phyloP scores from a whole-genome alignment of 2,888 invertebrate genomes.

The Hybos culiciformis region DNA sequence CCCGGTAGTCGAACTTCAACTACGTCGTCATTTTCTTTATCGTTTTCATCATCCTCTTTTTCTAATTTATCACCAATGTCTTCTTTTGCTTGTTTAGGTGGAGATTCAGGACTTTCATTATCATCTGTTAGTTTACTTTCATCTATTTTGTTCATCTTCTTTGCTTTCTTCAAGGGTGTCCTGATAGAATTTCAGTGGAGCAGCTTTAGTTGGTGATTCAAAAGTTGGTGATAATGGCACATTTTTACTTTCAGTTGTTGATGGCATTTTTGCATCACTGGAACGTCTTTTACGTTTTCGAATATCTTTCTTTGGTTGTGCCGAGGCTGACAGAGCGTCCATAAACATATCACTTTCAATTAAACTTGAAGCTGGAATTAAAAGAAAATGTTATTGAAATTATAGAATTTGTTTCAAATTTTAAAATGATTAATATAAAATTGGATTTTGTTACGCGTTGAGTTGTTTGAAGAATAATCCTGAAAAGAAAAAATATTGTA shows the following conservation, averaged over 20 bases:
- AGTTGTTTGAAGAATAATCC: too few species aligned
- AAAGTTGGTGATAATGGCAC: slow-evolving; percentile 44
- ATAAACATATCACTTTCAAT: slow-evolving; percentile 90
- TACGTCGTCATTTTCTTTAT: slow-evolving; percentile 21
- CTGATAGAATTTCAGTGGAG: slow-evolving; percentile 74
- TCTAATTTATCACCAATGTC: slow-evolving; percentile 31
- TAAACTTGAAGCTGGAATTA: slow-evolving; percentile 28
- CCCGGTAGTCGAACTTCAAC: slow-evolving; percentile 29
- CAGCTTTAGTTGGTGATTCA: slow-evolving; percentile 38
- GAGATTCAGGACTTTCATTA: slow-evolving; percentile 37
- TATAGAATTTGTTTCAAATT: too few species aligned
- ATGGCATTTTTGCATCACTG: slow-evolving; percentile 38
- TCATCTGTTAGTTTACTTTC: slow-evolving; percentile 21
- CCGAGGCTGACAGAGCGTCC: slow-evolving; percentile 73
- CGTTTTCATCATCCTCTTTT: slow-evolving; percentile 20
- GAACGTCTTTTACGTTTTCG: slow-evolving; percentile 66
- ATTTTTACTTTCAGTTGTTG: too few species aligned
- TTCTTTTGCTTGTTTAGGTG: slow-evolving; percentile 32
- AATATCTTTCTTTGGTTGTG: slow-evolving; percentile 55
- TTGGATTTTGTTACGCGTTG: too few species aligned
- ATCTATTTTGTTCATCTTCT: too few species aligned
- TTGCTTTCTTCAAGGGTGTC: slow-evolving; percentile 71
- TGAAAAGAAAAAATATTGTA: too few species aligned
- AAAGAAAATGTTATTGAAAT: too few species aligned
- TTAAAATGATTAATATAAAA: too few species aligned